phyloP scores from a whole-genome alignment of 2,113 vertebrate genomes.

The Paracanthobrama guichenoti region DNA sequence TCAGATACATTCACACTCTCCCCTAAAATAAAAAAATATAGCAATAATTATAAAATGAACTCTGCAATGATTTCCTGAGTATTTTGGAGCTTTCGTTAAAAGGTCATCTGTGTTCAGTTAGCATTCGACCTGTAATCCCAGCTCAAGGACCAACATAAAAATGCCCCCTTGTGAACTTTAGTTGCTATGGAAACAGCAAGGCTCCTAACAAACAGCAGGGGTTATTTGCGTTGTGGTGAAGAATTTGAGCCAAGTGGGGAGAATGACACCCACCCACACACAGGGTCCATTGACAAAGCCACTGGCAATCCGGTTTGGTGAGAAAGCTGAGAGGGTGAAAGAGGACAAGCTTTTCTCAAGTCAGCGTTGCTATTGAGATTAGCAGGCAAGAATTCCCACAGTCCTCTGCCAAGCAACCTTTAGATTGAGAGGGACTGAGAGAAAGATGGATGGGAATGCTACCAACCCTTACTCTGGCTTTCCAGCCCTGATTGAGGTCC shows the following conservation, averaged over 20 bases:
- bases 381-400: conserved; percentile 43
- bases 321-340: conserved; percentile 57
- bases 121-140: conserved; percentile 10
- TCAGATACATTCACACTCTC: neutral
- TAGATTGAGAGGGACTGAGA: conserved; percentile 35
- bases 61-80: neutral
- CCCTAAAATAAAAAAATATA: neutral
- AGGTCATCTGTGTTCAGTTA: conserved; percentile 17
- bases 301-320: conserved; percentile 41
- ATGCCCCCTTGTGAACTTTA: conserved; percentile 2
- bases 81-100: neutral
- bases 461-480: conserved; percentile 98
- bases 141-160: neutral
- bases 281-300: conserved; percentile 34
- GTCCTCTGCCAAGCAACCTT: conserved; percentile 41
- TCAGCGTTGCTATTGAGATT: conserved; percentile 35
- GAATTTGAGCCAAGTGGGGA: conserved; percentile 34
- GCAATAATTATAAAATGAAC: too few relatives aligned
- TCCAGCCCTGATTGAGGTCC: conserved; percentile 89
- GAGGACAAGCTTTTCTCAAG: conserved; percentile 53
- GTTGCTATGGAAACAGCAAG: conserved; percentile 39
- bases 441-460: conserved; percentile 58
- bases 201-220: conserved; percentile 25
- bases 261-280: conserved; percentile 21
- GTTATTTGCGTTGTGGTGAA: conserved; percentile 10